Evolutionary conservation across 1,140 invertebrate genomes (phyloP), one percentile per base, ranked within the genome.

Genomic region (Bombus difficillimus): DNA sequence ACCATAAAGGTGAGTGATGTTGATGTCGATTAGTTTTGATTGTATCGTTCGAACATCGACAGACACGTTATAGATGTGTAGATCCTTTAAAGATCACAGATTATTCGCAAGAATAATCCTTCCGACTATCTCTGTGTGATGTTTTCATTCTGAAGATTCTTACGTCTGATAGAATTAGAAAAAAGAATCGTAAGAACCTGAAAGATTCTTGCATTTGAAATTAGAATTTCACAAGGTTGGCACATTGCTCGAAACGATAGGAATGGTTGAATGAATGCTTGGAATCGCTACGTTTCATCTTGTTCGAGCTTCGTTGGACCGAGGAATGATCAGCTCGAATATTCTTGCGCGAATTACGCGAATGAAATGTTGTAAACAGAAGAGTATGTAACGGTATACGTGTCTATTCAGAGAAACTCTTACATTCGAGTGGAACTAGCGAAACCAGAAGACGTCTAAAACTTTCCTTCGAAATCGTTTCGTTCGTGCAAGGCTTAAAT

Each of bases 181-280:
- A 43, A 64, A 62, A 41, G 59, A 64, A 64, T 64, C 28, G 37
- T 3, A 32, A 15, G 77, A 37, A 79, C 41, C 53, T 28, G 77
- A 22, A 22, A 34, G 62, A 68, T 69, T 69, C 43, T 69, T n/a
- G 18, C 43, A 53, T 53, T 80, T 43, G 9, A 80, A 80, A 39
- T 39, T 43, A 62, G 22, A 25, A 41, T 77, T 59, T 32, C 10
- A 43, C 41, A 9, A 41, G 69, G 28, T 15, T 28, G 6, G 15
- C 28, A 37, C 12, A 18, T 73, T 18, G n/a, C 32, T 34, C 10
- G 34, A 39, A 39, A 59, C 22, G 34, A 39, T 39, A 25, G 34
- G 53, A 76, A 76, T 76, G 73, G 25, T 13, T 57, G 34, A 75
- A 75, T 6, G 75, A 62, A 59, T 59, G 57, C 37, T 2, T 78